Conservation (phyloP, 2,888 invertebrate species). For the Molanna angustata region DNA sequence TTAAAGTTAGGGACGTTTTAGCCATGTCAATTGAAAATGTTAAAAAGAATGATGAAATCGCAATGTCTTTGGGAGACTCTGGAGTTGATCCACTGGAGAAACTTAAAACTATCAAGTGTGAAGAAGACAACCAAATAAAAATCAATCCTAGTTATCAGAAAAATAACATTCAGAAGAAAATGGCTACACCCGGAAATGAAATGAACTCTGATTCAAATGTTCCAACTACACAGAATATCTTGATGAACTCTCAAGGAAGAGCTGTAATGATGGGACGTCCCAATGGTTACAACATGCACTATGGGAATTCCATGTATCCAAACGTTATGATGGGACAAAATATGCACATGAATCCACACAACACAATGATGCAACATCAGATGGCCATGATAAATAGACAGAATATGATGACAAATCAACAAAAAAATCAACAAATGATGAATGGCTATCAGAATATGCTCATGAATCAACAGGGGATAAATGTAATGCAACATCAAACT, state of each 20-base stretch:
- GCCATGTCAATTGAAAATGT: slow-evolving; percentile 23
- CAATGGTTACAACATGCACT: slow-evolving; percentile 14
- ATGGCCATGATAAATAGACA: slow-evolving; percentile 40
- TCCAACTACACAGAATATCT: background rate
- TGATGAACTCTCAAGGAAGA: slow-evolving; percentile 14
- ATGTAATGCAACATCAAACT: slow-evolving; percentile 18
- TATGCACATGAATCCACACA: slow-evolving; percentile 10
- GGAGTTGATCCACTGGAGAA: slow-evolving; percentile 24
- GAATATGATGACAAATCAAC: slow-evolving; percentile 41
- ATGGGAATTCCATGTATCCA: too few relatives aligned
- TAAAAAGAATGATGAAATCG: slow-evolving; percentile 20
- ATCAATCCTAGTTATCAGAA: background rate
- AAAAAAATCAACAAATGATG: slow-evolving; percentile 22
- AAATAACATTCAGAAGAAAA: background rate
- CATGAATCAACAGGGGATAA: slow-evolving; percentile 38
- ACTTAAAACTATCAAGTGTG: slow-evolving; percentile 13
- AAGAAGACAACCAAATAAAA: background rate
- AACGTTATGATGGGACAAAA: slow-evolving; percentile 17
- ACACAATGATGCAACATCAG: slow-evolving; percentile 19
- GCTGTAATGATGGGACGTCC: background rate
- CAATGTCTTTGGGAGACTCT: slow-evolving; percentile 29
- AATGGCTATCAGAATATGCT: slow-evolving; percentile 35
- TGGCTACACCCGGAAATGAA: background rate
- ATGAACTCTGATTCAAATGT: too few relatives aligned
- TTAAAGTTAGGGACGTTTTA: slow-evolving; percentile 19